Evolutionary conservation across 2,113 vertebrate species (phyloP), one percentile per base, ranked within the genome.

Genomic region (Oryzias melastigma): DNA sequence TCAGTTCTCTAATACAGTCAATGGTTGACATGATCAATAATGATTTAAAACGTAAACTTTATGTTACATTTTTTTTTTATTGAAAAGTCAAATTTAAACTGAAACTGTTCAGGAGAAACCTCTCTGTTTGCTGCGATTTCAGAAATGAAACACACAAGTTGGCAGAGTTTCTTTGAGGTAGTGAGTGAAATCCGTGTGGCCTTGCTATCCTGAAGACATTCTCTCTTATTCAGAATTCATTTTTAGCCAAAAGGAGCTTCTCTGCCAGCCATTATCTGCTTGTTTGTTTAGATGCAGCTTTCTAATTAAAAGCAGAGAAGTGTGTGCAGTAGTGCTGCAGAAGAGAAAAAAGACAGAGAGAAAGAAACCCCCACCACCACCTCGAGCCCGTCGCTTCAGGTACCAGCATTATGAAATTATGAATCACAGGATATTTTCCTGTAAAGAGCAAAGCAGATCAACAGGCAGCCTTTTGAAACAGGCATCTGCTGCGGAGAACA

Each of bases 251-350:
- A 20, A 80, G 71, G 62, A 63, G 58, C 63, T n/a, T n/a, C n/a
- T 73, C 57, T 51, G 58, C 53, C 74, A 78, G 73, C 82, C 84
- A 87, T 89, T 88, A 87, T 88, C 82, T 64, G 63, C 81, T 85
- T 89, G 87, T 90, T 87, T 80, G 71, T 53, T 53, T 53, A 63
- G 69, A 83, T 72, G 79, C 81, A 85, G 71, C 59, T 63, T 77
- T 81, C 84, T 90, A 87, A 92, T 89, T 86, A 89, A 82, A 90
- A 85, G 87, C 84, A 84, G 77, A 85, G 73, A 81, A 79, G 53
- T 72, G 78, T 77, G 82, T 78, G 52, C 70, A 73, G 62, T 68
- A 67, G 68, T 18, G 48, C 69, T 50, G 54, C 64, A 84, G 83
- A 87, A 52, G 68, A 80, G 81, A 63, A 70, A 46, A 19, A 60